Evolutionary conservation across 2,888 invertebrate species (phyloP), one percentile per base, ranked within the genome.

Genomic region (Alsophila aescularia): DNA sequence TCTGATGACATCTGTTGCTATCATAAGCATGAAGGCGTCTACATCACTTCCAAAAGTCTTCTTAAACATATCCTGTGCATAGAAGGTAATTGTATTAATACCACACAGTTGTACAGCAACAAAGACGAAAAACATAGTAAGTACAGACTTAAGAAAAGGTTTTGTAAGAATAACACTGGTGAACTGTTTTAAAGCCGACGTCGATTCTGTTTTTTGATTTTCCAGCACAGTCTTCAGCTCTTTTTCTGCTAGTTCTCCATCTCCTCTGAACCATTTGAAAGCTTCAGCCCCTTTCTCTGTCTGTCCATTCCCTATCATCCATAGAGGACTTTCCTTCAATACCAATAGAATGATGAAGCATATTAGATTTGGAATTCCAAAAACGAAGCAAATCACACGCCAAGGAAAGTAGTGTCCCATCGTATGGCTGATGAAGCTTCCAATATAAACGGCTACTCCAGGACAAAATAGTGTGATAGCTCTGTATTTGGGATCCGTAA

Each of bases 321-420:
- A 85, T 3, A 83, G 40, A 0, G 85, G 85, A 21, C 83, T 84
- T 65, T 85, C 84, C 69, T 77, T 77, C 27, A 83, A 56, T 44
- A 69, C 66, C 3, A 79, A 2, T 0, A 80, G 34, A 9, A 75
- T 49, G 0, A 60, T 7, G n/a, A 75, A 65, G 34, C 74, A 58
- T 12, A 77, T 1, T 4, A 76, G n/a, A 52, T 64, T 75, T 0
- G 82, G 75, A 12, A 72, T 31, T 5, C 64, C 57, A 32, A 73
- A 83, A 5, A 82, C 47, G 9, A 68, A 71, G 10, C 77, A 72
- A 8, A 67, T 62, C 0, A 59, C 58, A 54, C 70, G 76, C 85
- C 84, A 84, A 21, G 73, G 49, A 2, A 73, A 45, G 41, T 71
- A 77, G 12, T 66, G 63, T 0, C 81, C 83, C 10, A 76, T 37